Conservation (phyloP, 2,113 vertebrate genomes). For the Mormyrus iriodes region DNA sequence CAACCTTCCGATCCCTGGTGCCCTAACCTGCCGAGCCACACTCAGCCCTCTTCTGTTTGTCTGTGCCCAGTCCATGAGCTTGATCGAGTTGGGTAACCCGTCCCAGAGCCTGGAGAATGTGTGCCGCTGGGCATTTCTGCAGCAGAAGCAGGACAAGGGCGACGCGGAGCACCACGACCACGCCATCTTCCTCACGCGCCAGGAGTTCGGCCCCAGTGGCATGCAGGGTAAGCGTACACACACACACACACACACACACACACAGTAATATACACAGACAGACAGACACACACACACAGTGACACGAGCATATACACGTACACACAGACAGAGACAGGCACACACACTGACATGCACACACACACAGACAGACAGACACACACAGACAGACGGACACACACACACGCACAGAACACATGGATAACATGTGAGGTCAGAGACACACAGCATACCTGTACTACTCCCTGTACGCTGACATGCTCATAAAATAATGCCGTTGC, state of each 20-base stretch:
- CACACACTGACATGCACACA: too few species aligned
- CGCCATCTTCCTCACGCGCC: constrained; percentile 91
- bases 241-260: not conserved
- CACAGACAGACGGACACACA: too few species aligned
- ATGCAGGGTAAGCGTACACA: constrained; percentile 82
- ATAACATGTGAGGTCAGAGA: not conserved
- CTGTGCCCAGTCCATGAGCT: constrained; percentile 72
- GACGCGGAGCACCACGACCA: constrained; percentile 90
- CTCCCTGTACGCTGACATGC: not conserved
- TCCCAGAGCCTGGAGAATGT: constrained; percentile 95
- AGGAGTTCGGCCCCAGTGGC: constrained; percentile 93
- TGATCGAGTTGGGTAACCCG: constrained; percentile 92
- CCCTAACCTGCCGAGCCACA: not conserved
- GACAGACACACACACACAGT: not conserved
- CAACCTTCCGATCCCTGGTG: not conserved
- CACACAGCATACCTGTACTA: not conserved
- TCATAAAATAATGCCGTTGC: not conserved
- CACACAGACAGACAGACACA: too few species aligned
- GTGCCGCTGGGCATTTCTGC: constrained; percentile 92
- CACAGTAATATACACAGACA: too few species aligned
- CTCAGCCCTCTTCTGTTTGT: not conserved
- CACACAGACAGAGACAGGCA: too few species aligned
- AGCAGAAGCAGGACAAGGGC: constrained; percentile 82
- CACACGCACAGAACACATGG: not conserved
- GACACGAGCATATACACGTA: not conserved